These are phyloP conservation scores for Drosophila buzzatii DNA, from an alignment of 2,888 invertebrate genomes.

Conservation along the genomic window DNA sequence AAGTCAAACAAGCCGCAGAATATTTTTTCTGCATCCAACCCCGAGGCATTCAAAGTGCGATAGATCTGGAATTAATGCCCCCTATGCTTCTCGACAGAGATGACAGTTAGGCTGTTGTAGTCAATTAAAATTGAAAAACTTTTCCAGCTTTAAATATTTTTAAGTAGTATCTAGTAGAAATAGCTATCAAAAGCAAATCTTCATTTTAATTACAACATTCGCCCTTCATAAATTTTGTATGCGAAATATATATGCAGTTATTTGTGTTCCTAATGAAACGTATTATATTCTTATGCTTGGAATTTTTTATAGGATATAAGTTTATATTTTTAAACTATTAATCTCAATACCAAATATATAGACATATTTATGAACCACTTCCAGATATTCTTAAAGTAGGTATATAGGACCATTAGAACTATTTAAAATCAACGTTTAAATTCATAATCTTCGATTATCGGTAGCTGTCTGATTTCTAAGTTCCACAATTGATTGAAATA, in stretches of 20 bases:
- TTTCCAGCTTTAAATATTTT: constrained; percentile 1
- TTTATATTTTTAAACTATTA: not conserved
- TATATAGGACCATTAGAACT: not conserved
- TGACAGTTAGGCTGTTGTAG: constrained; percentile 16
- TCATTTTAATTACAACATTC: not conserved
- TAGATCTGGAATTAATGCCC: constrained; percentile 72
- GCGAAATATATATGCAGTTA: not conserved
- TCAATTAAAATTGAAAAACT: not conserved
- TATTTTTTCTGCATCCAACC: constrained; percentile 78
- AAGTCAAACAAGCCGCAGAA: constrained; percentile 75
- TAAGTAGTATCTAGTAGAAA: not conserved
- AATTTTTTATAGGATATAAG: constrained; percentile 22
- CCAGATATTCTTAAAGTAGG: not conserved
- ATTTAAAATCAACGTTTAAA: not conserved
- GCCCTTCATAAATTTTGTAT: not conserved
- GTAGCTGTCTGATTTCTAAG: not conserved
- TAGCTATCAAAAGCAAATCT: not conserved
- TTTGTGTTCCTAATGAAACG: constrained; percentile 27
- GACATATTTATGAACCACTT: too few species aligned
- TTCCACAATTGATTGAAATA: constrained; percentile 2
- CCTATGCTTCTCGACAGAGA: constrained; percentile 41
- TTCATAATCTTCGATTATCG: not conserved
- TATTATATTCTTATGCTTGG: constrained; percentile 7
- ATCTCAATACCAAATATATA: constrained; percentile 14
- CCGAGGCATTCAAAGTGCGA: constrained; percentile 64